phyloP scores from a whole-genome alignment of 2,888 invertebrate genomes.

The Drosophila infuscata region DNA sequence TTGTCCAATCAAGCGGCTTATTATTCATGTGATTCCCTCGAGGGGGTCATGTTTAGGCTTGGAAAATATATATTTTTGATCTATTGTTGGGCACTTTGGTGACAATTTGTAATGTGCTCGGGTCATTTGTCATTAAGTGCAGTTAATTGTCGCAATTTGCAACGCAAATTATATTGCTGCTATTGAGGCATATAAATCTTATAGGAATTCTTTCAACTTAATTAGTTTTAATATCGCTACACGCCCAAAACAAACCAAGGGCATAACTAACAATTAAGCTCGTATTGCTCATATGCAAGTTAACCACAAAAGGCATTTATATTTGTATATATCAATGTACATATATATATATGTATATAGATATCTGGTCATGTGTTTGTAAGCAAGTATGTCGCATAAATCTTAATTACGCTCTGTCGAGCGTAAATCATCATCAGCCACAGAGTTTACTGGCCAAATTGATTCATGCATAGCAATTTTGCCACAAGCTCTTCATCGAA shows the following conservation, averaged over 20 bases:
- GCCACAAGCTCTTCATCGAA: slow-evolving; percentile 34
- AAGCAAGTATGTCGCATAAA: slow-evolving; percentile 66
- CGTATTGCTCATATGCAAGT: slow-evolving; percentile 43
- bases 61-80: slow-evolving; percentile 11
- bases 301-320: slow-evolving; percentile 35
- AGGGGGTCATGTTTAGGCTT: background rate
- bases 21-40: slow-evolving; percentile 15
- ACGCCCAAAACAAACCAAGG: slow-evolving; percentile 39
- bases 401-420: slow-evolving; percentile 80
- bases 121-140: slow-evolving; percentile 67
- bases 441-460: slow-evolving; percentile 57
- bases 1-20: slow-evolving; percentile 19
- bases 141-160: slow-evolving; percentile 78
- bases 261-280: slow-evolving; percentile 78
- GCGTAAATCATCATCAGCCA: slow-evolving; percentile 80
- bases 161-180: slow-evolving; percentile 57
- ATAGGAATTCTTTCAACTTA: slow-evolving; percentile 74
- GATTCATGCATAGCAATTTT: slow-evolving; percentile 64
- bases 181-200: slow-evolving; percentile 70
- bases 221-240: slow-evolving; percentile 72
- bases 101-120: slow-evolving; percentile 41
- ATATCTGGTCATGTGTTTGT: slow-evolving; percentile 40
- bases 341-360: background rate
- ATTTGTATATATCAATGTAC: slow-evolving; percentile 15
- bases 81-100: slow-evolving; percentile 35